Evolutionary conservation across 2,888 invertebrate species (phyloP), one percentile per base, ranked within the genome.

Genomic region (Ctena decussata): DNA sequence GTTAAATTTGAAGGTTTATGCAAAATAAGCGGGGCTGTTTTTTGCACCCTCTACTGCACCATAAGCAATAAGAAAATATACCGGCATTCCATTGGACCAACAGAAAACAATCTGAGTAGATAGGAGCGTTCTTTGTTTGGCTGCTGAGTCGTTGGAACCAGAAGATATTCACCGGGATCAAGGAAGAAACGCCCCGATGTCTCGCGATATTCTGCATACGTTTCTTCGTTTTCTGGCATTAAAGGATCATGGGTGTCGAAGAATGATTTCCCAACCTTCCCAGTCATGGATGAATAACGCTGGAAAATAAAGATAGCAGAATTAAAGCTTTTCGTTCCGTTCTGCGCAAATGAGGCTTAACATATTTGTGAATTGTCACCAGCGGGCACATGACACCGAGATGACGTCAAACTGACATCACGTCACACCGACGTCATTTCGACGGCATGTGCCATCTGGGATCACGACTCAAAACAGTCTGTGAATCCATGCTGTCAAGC

Each of bases 181-280:
- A 93, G 89, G 85, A 93, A 93, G 83, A 93, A 93, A 15, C 93
- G 89, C 24, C 93, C 93, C 80, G 71, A 39, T 3, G 93, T 93
- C 65, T 93, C 93, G 18, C 93, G 81, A 46, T 93, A 93, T 76
- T 93, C 92, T 0, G 92, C 93, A 41, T 93, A 93, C 0, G 93
- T 93, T 74, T 93, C 93, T 65, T 93, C 93, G 70, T 93, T 93
- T 76, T 93, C 93, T 24, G 93, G 93, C 93, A 93, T 93, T 8
- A 93, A 80, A 27, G 93, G 93, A 70, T 93, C 93, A 0, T 89
- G 91, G 27, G 87, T 87, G 69, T 92, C 92, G 73, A 93, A 93
- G 76, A 93, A 93, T 8, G 84, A 70, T 75, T 91, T 89, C 1
- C 82, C 84, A 12, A 92, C 84, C 37, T 89, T 87, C 1, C 85